Percentiles rank a stretch among this genome's conserved stretches.
These are phyloP conservation scores for Anguilla megastoma DNA, from an alignment of 2,797 vertebrate species.

Conservation along the genomic window DNA sequence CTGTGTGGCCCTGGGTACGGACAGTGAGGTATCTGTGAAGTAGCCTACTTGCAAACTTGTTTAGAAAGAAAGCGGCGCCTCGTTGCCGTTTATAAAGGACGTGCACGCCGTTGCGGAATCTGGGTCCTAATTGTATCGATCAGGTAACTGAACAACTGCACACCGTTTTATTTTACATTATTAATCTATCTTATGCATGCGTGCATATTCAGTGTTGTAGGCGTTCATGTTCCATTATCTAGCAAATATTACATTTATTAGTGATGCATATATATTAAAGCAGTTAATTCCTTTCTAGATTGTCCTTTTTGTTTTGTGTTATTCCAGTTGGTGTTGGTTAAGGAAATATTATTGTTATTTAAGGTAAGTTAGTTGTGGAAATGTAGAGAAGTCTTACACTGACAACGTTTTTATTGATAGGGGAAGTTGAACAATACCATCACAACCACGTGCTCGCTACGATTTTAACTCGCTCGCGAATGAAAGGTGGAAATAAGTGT, in stretches of 20 bases:
- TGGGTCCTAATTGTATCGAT: conserved; percentile 27
- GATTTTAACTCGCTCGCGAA: conserved; percentile 48
- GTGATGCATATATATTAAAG: neutral
- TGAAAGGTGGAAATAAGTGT: neutral
- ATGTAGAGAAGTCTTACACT: conserved; percentile 45
- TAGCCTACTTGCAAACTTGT: conserved; percentile 48
- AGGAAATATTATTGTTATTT: conserved; percentile 18
- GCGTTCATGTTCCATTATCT: conserved; percentile 14
- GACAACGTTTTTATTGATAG: conserved; percentile 55
- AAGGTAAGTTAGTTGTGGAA: neutral
- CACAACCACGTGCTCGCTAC: conserved; percentile 75
- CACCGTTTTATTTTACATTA: neutral
- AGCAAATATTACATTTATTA: neutral
- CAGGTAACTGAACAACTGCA: conserved; percentile 33
- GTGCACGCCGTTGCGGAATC: conserved; percentile 39
- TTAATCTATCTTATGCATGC: neutral
- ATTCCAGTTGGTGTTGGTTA: neutral
- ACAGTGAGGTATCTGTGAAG: conserved; percentile 72
- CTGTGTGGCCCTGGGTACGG: conserved; percentile 88
- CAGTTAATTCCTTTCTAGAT: neutral
- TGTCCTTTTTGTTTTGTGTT: neutral
- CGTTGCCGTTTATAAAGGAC: conserved; percentile 43
- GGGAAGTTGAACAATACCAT: conserved; percentile 74
- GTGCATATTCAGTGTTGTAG: neutral
- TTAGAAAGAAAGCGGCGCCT: conserved; percentile 39